Conservation (phyloP, 2,888 invertebrate species). For the Nomada ruficornis region DNA sequence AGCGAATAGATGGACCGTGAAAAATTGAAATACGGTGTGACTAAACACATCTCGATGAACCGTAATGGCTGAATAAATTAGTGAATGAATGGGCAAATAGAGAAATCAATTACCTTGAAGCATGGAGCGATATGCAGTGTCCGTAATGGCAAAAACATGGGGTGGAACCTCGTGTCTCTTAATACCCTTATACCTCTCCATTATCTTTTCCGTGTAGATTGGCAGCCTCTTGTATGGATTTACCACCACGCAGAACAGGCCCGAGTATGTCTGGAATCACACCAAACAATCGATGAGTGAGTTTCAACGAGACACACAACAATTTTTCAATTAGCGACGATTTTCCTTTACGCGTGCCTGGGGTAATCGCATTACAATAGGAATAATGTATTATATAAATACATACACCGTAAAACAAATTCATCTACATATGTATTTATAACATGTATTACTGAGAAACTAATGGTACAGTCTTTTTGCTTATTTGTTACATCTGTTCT, state of each 20-base stretch:
- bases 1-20: not conserved
- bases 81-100: conserved; percentile 16
- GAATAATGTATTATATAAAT: too few species aligned
- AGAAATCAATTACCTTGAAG: conserved; percentile 92
- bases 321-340: conserved; percentile 1
- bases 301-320: conserved; percentile 2
- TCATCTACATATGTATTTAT: too few species aligned
- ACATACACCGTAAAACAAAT: too few species aligned
- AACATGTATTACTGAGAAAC: too few species aligned
- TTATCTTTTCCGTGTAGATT: conserved; percentile 99
- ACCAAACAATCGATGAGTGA: conserved; percentile 60
- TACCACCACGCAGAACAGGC: conserved; percentile 99
- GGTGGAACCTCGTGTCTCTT: conserved; percentile 99
- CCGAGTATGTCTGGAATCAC: conserved; percentile 97
- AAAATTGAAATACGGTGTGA: not conserved
- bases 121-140: conserved; percentile 99
- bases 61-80: conserved; percentile 13
- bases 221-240: conserved; percentile 99
- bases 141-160: conserved; percentile 99
- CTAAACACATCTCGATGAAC: not conserved
- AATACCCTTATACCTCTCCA: conserved; percentile 99
- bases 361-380: not conserved
- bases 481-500: too few species aligned
- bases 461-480: too few species aligned
- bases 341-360: not conserved